Conservation (phyloP, 2,888 invertebrate species). For the Chirona hameri region DNA sequence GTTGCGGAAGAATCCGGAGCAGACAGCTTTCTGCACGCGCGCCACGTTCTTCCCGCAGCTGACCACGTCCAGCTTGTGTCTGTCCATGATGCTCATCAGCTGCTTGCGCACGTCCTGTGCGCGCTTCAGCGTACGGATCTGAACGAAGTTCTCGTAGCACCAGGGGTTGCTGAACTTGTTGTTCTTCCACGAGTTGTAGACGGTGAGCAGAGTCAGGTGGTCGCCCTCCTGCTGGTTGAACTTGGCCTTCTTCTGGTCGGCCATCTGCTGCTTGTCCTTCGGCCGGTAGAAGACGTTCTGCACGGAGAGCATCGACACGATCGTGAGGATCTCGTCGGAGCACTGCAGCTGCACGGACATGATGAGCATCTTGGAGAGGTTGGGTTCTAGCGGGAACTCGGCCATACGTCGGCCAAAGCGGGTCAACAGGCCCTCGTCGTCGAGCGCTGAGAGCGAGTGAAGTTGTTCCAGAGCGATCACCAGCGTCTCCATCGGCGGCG, state of each 20-base stretch:
- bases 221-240: slow-evolving; percentile 99
- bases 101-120: slow-evolving; percentile 98
- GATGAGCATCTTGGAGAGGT: slow-evolving; percentile 95
- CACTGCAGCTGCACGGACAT: slow-evolving; percentile 98
- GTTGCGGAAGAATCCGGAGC: slow-evolving; percentile 97
- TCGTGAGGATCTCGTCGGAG: slow-evolving; percentile 95
- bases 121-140: slow-evolving; percentile 90
- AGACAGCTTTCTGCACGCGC: slow-evolving; percentile 94
- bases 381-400: slow-evolving; percentile 97
- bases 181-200: slow-evolving; percentile 99
- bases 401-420: slow-evolving; percentile 80
- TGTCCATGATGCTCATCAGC: slow-evolving; percentile 93
- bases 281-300: slow-evolving; percentile 96
- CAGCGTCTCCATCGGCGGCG: slow-evolving; percentile 94
- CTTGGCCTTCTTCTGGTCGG: slow-evolving; percentile 98
- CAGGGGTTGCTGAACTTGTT: slow-evolving; percentile 98
- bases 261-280: slow-evolving; percentile 92
- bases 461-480: slow-evolving; percentile 96
- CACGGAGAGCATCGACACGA: slow-evolving; percentile 98
- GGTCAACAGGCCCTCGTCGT: slow-evolving; percentile 73
- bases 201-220: slow-evolving; percentile 93
- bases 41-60: slow-evolving; percentile 95
- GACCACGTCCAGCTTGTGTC: slow-evolving; percentile 93
- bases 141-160: slow-evolving; percentile 99
- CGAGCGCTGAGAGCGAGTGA: slow-evolving; percentile 93